Evolutionary conservation across 2,888 invertebrate species (phyloP).

Genomic region (Dioctria rufipes): DNA sequence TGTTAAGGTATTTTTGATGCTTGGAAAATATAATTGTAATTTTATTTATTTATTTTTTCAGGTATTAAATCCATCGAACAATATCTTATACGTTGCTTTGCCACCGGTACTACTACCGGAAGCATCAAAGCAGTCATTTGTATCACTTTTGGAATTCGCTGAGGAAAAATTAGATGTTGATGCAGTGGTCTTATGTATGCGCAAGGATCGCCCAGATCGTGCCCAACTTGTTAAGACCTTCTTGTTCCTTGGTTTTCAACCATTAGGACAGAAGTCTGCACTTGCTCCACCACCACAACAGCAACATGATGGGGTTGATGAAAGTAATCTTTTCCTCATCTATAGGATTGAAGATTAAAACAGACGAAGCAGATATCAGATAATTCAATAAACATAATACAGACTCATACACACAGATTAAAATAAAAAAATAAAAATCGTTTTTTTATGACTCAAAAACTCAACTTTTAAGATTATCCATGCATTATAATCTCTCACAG

Average conservation of each 20-base stretch:
- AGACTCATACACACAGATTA: no score
- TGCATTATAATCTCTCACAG: neutral
- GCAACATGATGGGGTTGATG: slow-evolving; percentile 71
- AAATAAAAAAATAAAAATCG: neutral
- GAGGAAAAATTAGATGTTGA: slow-evolving; percentile 91
- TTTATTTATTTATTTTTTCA: slow-evolving; percentile 56
- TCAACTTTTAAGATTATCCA: slow-evolving; percentile 15
- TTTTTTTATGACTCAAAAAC: slow-evolving; percentile 28
- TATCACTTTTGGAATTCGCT: slow-evolving; percentile 94
- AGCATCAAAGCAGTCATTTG: slow-evolving; percentile 95
- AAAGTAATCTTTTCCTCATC: slow-evolving; percentile 75
- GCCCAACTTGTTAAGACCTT: slow-evolving; percentile 92
- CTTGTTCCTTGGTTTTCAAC: slow-evolving; percentile 96
- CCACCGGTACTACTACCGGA: slow-evolving; percentile 89
- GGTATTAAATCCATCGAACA: slow-evolving; percentile 73
- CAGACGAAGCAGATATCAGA: slow-evolving; percentile 23
- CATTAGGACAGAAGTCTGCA: slow-evolving; percentile 86
- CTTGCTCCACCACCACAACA: slow-evolving; percentile 77
- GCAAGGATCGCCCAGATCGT: slow-evolving; percentile 87
- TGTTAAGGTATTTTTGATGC: neutral
- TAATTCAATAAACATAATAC: slow-evolving; percentile 13
- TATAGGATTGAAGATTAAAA: slow-evolving; percentile 71
- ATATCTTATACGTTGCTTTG: slow-evolving; percentile 89
- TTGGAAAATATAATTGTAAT: neutral
- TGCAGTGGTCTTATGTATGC: slow-evolving; percentile 84